Evolutionary conservation across 2,797 vertebrate species (phyloP).

Genomic region (Orestias chungarensis): DNA sequence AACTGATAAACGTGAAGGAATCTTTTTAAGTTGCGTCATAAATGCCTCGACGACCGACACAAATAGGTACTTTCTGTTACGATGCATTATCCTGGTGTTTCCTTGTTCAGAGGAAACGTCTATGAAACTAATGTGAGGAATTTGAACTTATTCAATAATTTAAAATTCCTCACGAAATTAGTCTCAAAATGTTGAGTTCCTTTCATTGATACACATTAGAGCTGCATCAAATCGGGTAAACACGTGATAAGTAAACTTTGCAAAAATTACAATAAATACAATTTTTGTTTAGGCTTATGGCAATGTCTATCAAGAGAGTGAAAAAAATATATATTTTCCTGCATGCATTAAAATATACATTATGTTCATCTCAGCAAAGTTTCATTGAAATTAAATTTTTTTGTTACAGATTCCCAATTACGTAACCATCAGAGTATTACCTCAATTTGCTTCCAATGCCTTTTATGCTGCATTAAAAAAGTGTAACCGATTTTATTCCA

Average conservation of each 20-base stretch:
- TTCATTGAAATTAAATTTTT: background rate
- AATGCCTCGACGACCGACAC: background rate
- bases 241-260: background rate
- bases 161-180: background rate
- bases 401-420: background rate
- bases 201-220: background rate
- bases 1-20: background rate
- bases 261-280: background rate
- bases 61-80: background rate
- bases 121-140: background rate
- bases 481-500: background rate
- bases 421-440: background rate
- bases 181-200: background rate
- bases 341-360: background rate
- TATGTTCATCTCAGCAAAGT: background rate
- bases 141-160: background rate
- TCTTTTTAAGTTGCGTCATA: background rate
- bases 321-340: too few relatives aligned
- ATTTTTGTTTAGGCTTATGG: background rate
- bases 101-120: background rate
- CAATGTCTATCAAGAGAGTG: too few relatives aligned
- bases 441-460: background rate
- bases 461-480: background rate
- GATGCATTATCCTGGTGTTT: background rate
- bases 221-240: background rate